Conservation (phyloP, 2,888 invertebrate genomes). For the Drosophila engyochracea region DNA sequence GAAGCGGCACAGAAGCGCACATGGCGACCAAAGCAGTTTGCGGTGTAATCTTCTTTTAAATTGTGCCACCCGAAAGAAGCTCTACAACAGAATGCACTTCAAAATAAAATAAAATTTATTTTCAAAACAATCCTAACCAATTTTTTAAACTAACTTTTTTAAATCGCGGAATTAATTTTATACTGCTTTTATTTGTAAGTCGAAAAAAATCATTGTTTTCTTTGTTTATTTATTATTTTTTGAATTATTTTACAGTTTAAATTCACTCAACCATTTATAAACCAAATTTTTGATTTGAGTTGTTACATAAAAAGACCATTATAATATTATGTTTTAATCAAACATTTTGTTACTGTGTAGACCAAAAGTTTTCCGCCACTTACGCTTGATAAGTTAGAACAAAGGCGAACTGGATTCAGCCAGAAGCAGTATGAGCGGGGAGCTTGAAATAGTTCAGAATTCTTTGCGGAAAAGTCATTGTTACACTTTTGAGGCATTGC, state of each 20-base stretch:
- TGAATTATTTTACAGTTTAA: background rate
- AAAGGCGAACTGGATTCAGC: constrained; percentile 50
- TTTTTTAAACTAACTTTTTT: background rate
- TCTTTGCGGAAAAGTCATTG: constrained; percentile 73
- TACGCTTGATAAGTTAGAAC: constrained; percentile 75
- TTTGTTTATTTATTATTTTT: background rate
- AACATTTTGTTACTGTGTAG: constrained; percentile 8
- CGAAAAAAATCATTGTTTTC: background rate
- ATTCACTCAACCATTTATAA: background rate
- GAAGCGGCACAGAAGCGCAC: constrained; percentile 33
- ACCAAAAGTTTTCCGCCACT: constrained; percentile 75
- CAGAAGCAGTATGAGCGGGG: constrained; percentile 14
- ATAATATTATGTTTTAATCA: background rate
- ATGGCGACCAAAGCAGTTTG: constrained; percentile 63
- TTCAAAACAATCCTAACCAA: background rate
- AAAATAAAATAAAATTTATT: background rate
- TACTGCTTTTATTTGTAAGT: background rate
- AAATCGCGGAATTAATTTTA: background rate
- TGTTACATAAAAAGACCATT: background rate
- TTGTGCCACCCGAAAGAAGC: constrained; percentile 41
- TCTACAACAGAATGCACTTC: constrained; percentile 54
- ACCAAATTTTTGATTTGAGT: background rate
- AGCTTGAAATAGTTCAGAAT: constrained; percentile 71
- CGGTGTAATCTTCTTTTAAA: constrained; percentile 80
- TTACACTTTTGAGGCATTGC: constrained; percentile 55